phyloP scores from a whole-genome alignment of 2,888 invertebrate genomes.

The Embidobia sp. region DNA sequence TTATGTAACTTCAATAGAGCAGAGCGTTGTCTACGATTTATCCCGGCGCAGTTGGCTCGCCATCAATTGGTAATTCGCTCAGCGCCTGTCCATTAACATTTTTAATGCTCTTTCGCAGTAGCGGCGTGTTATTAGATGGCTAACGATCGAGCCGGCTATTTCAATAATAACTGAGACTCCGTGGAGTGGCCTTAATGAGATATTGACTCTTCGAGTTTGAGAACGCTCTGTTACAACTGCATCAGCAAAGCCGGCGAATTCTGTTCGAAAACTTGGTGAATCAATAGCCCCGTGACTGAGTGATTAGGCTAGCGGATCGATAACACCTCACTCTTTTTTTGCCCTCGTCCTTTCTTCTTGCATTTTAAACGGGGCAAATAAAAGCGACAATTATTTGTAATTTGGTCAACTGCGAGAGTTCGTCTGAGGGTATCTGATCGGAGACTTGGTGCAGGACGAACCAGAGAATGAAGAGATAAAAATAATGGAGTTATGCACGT shows the following conservation, averaged over 20 bases:
- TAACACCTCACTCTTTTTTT: constrained; percentile 13
- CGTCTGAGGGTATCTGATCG: too few relatives aligned
- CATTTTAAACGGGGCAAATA: neutral
- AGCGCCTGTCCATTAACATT: constrained; percentile 5
- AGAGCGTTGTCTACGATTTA: too few relatives aligned
- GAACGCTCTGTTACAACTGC: constrained; percentile 46
- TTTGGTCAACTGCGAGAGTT: too few relatives aligned
- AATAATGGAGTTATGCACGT: too few relatives aligned
- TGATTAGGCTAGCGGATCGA: constrained; percentile 41
- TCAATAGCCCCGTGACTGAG: constrained; percentile 45
- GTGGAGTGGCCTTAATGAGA: constrained; percentile 55
- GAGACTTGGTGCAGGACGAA: too few relatives aligned
- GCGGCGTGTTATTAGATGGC: constrained; percentile 19
- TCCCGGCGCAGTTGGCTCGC: too few relatives aligned
- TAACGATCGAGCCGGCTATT: constrained; percentile 26
- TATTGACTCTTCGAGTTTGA: constrained; percentile 59
- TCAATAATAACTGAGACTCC: constrained; percentile 48
- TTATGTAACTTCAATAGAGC: constrained; percentile 1
- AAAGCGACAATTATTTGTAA: neutral
- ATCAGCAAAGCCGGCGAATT: constrained; percentile 29
- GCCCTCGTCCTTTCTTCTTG: neutral
- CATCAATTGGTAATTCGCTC: too few relatives aligned
- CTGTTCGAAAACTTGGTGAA: constrained; percentile 45
- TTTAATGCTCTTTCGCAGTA: neutral
- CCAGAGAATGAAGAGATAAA: too few relatives aligned